Evolutionary conservation across 64 coral and sea anemone species (phyloP).

Genomic region (Platygyra sinensis): DNA sequence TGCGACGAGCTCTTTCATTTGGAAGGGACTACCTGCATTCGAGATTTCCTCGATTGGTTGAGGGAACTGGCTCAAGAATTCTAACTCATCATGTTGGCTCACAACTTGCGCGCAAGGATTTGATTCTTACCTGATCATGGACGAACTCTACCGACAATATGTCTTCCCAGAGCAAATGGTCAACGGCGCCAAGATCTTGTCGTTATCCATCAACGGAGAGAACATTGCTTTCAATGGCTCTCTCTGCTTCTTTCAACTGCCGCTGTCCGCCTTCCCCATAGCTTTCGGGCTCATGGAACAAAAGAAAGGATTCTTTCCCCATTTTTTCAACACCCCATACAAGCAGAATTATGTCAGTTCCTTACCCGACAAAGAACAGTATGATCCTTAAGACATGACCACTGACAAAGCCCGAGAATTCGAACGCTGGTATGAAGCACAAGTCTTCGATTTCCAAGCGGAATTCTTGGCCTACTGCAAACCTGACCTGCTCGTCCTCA

Average conservation of each 20-base stretch:
- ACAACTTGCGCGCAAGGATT: conserved; percentile 10
- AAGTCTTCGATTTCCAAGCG: no score
- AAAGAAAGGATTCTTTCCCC: conserved; percentile 42
- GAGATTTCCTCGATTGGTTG: neutral
- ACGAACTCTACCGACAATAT: neutral
- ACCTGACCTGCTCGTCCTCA: no score
- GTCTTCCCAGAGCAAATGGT: neutral
- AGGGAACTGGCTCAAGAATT: neutral
- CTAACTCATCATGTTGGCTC: neutral
- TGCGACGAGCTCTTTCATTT: neutral
- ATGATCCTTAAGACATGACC: neutral
- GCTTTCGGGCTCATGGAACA: neutral
- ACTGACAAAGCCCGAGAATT: neutral
- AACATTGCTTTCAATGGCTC: conserved; percentile 3
- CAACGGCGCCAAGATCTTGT: conserved; percentile 40
- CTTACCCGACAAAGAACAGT: neutral
- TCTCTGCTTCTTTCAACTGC: conserved; percentile 49
- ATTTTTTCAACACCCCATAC: neutral
- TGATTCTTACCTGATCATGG: conserved; percentile 6
- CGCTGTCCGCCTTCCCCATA: neutral
- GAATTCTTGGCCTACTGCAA: no score
- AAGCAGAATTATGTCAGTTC: conserved; percentile 32
- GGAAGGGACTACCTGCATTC: neutral
- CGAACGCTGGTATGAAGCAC: neutral
- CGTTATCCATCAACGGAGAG: neutral